Evolutionary conservation across 2,797 vertebrate species (phyloP), one percentile per base, ranked within the genome.

Genomic region (Thalassophryne amazonica): DNA sequence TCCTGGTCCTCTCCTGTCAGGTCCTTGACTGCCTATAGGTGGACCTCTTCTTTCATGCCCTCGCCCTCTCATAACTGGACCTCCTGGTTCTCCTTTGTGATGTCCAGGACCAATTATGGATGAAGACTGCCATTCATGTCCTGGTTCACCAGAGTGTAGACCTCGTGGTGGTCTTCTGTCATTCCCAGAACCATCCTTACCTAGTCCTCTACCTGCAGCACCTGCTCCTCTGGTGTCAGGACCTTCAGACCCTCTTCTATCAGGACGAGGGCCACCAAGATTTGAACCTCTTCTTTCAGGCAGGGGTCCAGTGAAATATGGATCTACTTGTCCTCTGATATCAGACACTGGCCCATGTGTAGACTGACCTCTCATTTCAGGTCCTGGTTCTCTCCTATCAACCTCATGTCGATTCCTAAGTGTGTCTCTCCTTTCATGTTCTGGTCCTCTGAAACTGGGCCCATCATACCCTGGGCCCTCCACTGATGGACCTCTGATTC

Each of bases 1-100:
- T 48, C 22, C 63, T 30, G 14, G 25, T 47, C 41, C 53, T 53
- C 48, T 64, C 13, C 28, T 61, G 6, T 57, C 52, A 58, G 11
- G 20, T 2, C 51, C 58, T 13, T 29, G 48, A 20, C 18, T 8
- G 2, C 45, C 47, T 11, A 42, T 12, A 38, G 17, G 9, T 20
- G 25, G 24, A 18, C 22, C 48, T 43, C 24, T 54, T 10, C 13
- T 55, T 24, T 73, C 46, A 57, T 10, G 28, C 2, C 10, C 9
- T 12, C 36, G 29, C 5, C 35, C 39, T 21, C 55, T 58, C 9
- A 41, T 31, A 9, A 59, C 37, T 36, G 30, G 46, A 29, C 9
- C 16, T 7, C 17, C 31, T 13, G 6, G 36, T 29, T 23, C 17
- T 45, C 27, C 60, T 2, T 16, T 58, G 4, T 37, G 16, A 49